Conservation (phyloP, 2,797 vertebrate genomes). For the Podarcis siculus region DNA sequence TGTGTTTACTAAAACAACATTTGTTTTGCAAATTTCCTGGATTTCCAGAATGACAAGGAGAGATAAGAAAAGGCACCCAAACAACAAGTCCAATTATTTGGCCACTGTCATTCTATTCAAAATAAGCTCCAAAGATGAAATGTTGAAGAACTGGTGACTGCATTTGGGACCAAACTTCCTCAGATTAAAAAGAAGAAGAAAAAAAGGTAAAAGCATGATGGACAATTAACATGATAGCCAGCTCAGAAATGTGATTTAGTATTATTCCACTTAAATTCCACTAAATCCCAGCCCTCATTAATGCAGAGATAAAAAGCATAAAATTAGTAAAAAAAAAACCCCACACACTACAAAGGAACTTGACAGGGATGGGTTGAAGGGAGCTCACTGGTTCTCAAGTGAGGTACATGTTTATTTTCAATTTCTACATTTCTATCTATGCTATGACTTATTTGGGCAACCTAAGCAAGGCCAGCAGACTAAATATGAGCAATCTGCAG, state of each 20-base stretch:
- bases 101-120: constrained; percentile 57
- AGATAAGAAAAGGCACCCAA: constrained; percentile 52
- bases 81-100: constrained; percentile 15
- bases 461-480: not conserved
- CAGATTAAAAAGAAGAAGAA: constrained; percentile 19
- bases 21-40: constrained; percentile 56
- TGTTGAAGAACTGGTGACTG: constrained; percentile 25
- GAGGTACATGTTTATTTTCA: not conserved
- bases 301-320: not conserved
- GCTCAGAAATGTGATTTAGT: constrained; percentile 53
- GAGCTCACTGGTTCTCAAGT: not conserved
- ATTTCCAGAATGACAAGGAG: constrained; percentile 64
- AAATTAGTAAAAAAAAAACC: too few species aligned
- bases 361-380: not conserved
- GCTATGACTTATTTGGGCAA: not conserved
- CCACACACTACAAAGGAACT: too few species aligned
- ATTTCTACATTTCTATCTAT: not conserved
- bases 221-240: constrained; percentile 34
- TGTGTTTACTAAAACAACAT: constrained; percentile 56
- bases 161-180: constrained; percentile 61
- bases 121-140: constrained; percentile 61
- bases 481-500: not conserved
- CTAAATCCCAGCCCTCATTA: constrained; percentile 1
- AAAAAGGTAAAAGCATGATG: constrained; percentile 33
- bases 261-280: constrained; percentile 42